Evolutionary conservation across 2,888 invertebrate species (phyloP).

Genomic region (Neuroscelio doddi): DNA sequence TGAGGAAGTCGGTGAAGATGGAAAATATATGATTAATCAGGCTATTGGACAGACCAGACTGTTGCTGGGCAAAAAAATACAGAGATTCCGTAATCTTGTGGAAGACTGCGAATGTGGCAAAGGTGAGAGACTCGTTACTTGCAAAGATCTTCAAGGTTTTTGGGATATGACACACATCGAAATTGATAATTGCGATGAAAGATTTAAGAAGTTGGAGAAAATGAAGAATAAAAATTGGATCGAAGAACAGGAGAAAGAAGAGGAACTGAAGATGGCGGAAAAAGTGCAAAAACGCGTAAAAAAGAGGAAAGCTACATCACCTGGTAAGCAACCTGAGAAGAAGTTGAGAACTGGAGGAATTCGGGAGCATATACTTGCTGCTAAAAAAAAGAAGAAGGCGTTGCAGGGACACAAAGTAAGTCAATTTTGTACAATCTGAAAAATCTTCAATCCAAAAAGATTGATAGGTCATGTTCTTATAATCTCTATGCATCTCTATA

Average conservation of each 20-base stretch:
- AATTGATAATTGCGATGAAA: conserved; percentile 65
- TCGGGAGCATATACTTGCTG: conserved; percentile 54
- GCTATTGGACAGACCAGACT: conserved; percentile 86
- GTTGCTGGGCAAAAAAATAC: conserved; percentile 83
- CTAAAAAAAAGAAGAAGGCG: conserved; percentile 51
- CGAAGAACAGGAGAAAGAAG: conserved; percentile 70
- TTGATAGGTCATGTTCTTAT: no score
- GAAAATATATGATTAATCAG: conserved; percentile 77
- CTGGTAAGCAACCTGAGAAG: conserved; percentile 6
- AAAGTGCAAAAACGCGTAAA: conserved; percentile 21
- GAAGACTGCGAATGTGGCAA: conserved; percentile 70
- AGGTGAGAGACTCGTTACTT: conserved; percentile 75
- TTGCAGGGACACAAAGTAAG: conserved; percentile 26
- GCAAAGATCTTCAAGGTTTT: conserved; percentile 86
- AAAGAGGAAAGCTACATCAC: conserved; percentile 22
- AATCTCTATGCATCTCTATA: no score
- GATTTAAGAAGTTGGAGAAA: conserved; percentile 58
- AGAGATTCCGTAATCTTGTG: conserved; percentile 78
- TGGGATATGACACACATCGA: conserved; percentile 91
- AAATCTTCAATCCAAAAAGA: no score
- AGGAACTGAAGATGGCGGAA: conserved; percentile 40
- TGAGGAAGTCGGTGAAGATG: conserved; percentile 72
- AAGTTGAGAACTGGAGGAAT: conserved; percentile 49
- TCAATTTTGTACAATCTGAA: no score
- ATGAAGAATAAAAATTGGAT: conserved; percentile 68